A percentile compares a stretch with the other conserved stretches of the same genome.
phyloP scores from a whole-genome alignment of 1,140 invertebrate species.

The Zaprionus africanus region DNA sequence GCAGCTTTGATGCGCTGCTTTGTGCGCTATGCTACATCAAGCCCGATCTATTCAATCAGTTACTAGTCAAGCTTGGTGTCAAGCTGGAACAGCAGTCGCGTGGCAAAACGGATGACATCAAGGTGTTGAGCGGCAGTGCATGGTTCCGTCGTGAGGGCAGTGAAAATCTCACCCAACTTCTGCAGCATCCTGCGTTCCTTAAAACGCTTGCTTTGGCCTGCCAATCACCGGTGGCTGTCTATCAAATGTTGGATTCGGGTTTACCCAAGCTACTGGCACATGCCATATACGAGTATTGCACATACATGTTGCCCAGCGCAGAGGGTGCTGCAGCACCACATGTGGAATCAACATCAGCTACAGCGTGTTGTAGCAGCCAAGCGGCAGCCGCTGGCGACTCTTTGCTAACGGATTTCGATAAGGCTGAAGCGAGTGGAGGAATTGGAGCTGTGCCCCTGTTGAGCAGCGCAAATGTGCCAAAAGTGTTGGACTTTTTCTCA shows the following conservation, averaged over 20 bases:
- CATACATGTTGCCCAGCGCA: slow-evolving; percentile 48
- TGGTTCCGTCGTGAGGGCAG: slow-evolving; percentile 86
- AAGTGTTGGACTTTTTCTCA: slow-evolving; percentile 92
- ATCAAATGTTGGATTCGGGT: slow-evolving; percentile 90
- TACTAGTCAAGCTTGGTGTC: slow-evolving; percentile 91
- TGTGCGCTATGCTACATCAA: slow-evolving; percentile 94
- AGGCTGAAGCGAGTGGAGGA: slow-evolving; percentile 70
- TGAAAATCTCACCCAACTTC: slow-evolving; percentile 84
- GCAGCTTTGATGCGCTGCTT: slow-evolving; percentile 89
- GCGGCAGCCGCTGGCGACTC: slow-evolving; percentile 39
- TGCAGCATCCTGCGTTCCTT: slow-evolving; percentile 88
- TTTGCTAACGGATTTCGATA: slow-evolving; percentile 85
- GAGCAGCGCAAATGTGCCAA: slow-evolving; percentile 84
- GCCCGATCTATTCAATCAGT: slow-evolving; percentile 89
- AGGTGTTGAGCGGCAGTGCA: slow-evolving; percentile 86
- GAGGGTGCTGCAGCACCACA: slow-evolving; percentile 15
- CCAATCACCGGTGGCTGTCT: slow-evolving; percentile 90
- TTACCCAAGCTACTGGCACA: slow-evolving; percentile 89
- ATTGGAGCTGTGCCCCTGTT: slow-evolving; percentile 43
- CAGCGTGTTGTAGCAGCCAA: slow-evolving; percentile 28
- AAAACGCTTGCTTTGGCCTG: slow-evolving; percentile 90
- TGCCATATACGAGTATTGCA: slow-evolving; percentile 87
- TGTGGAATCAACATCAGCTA: not conserved
- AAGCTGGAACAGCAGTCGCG: slow-evolving; percentile 80
- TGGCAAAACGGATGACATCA: slow-evolving; percentile 89